These are phyloP conservation scores for Parnassius orleans DNA, from an alignment of 2,888 invertebrate genomes.

Conservation along the genomic window DNA sequence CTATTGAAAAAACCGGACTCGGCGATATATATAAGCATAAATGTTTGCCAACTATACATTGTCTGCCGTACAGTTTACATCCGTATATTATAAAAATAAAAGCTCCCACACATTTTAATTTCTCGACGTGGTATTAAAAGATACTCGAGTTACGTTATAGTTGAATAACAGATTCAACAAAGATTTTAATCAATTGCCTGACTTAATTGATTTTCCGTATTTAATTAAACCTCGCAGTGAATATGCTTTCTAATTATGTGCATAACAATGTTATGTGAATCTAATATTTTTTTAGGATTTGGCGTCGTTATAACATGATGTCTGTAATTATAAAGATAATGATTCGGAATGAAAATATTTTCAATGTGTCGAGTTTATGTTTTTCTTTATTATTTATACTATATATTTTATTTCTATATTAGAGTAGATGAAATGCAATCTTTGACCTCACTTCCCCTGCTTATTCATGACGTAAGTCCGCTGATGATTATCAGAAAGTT, in stretches of 20 bases:
- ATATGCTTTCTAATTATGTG: conserved; percentile 16
- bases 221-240: conserved; percentile 5
- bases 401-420: too few relatives aligned
- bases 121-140: conserved; percentile 1
- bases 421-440: too few relatives aligned
- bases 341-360: too few relatives aligned
- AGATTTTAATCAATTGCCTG: conserved; percentile 15
- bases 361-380: too few relatives aligned
- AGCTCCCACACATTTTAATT: conserved; percentile 8
- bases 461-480: too few relatives aligned
- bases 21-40: too few relatives aligned
- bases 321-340: too few relatives aligned
- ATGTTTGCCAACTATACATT: background rate
- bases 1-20: too few relatives aligned
- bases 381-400: too few relatives aligned
- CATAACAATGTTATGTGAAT: conserved; percentile 15
- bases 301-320: too few relatives aligned
- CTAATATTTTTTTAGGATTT: background rate
- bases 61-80: background rate
- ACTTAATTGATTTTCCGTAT: conserved; percentile 20
- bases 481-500: too few relatives aligned
- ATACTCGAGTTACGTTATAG: conserved; percentile 13
- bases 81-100: conserved; percentile 1
- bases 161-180: conserved; percentile 13
- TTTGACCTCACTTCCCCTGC: too few relatives aligned